Evolutionary conservation across 2,888 invertebrate species (phyloP).

Genomic region (Drosophila rubida): DNA sequence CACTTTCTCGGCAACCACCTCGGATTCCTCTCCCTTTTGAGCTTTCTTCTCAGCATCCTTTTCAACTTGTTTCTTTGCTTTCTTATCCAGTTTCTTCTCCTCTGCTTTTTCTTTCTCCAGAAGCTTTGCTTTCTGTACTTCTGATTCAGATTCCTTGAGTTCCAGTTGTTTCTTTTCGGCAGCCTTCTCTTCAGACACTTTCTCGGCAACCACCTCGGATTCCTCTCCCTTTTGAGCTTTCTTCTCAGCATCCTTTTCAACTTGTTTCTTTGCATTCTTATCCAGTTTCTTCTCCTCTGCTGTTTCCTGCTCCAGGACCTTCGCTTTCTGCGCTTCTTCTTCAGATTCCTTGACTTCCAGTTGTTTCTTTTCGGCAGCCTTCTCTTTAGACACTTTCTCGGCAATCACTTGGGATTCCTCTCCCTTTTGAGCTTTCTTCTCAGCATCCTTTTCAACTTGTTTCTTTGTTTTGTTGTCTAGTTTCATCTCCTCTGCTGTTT

Average conservation of each 20-base stretch:
- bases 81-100: background rate
- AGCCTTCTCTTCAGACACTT: background rate
- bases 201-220: slow-evolving; percentile 11
- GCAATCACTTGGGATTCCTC: slow-evolving; percentile 28
- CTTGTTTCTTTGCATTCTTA: slow-evolving; percentile 3
- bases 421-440: slow-evolving; percentile 10
- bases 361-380: slow-evolving; percentile 28
- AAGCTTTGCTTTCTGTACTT: background rate
- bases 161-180: background rate
- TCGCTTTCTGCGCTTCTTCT: slow-evolving; percentile 15
- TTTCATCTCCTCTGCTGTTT: slow-evolving; percentile 12
- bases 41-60: background rate
- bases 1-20: slow-evolving; percentile 24
- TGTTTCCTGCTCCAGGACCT: slow-evolving; percentile 18
- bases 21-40: slow-evolving; percentile 13
- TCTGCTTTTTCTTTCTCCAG: background rate
- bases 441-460: slow-evolving; percentile 9
- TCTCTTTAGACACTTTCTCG: slow-evolving; percentile 22
- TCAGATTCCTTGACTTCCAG: slow-evolving; percentile 5
- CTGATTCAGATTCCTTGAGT: slow-evolving; percentile 8
- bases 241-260: slow-evolving; percentile 11
- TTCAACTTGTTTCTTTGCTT: background rate
- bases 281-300: slow-evolving; percentile 7
- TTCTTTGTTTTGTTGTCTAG: background rate
- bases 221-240: background rate